Evolutionary conservation across 2,888 invertebrate genomes (phyloP), one percentile per base, ranked within the genome.

Genomic region (Lepas anatifera): DNA sequence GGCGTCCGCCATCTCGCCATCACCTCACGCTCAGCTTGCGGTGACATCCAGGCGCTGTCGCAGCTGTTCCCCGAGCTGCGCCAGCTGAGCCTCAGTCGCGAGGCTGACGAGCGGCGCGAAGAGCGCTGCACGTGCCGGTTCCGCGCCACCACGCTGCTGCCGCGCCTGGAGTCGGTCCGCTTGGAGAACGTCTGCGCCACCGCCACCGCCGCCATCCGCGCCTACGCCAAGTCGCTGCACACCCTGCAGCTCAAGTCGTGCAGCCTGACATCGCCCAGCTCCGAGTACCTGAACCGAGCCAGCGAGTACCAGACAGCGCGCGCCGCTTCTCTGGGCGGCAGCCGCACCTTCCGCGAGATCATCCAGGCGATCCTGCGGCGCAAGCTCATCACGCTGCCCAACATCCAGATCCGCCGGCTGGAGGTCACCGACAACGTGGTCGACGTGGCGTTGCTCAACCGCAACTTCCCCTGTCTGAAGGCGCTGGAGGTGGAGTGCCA

Each of bases 231-330:
- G 58, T 25, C 25, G 25, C 58, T 58, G 58, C 58, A 58, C 58
- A 58, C 58, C 18, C 58, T 58, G 32, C n/a, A 58, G 58, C 58
- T 58, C 4, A 58, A 13, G 32, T 32, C 58, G 18, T 58, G 58
- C 58, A n/a, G 58, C 7, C 92, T 87, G 76, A 92, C 92, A 76
- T 87, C 88, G 46, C 90, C 89, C 75, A 92, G 84, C 77, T 92
- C 92, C 0, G 89, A 87, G 29, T 74, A 72, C 71, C 74, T 74
- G 68, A 74, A 73, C 70, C 92, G 82, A 79, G 92, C 92, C 75
- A 92, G 81, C 22, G 92, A 91, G 77, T 93, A 89, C 77, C n/a
- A n/a, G n/a, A n/a, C n/a, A n/a, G n/a, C n/a, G n/a, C 92, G 92
- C 72, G 92, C 92, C 70, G 93, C 85, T 79, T 92, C 84, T 82